Conservation (phyloP, 1,140 invertebrate species). For the Drosophila chauvacae region DNA sequence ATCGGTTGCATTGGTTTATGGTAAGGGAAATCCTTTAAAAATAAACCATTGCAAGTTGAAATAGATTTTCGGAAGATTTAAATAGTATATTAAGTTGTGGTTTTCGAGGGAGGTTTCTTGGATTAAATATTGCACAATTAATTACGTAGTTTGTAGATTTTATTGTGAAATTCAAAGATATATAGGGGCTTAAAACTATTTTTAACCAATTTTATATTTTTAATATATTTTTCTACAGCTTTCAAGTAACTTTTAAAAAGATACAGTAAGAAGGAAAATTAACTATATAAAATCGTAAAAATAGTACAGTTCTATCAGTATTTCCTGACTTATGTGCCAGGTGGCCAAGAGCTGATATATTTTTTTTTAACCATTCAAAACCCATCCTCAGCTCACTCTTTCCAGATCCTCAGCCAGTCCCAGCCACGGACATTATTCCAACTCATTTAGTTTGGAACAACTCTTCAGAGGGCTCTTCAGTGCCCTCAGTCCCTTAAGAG, state of each 20-base stretch:
- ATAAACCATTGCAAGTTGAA: neutral
- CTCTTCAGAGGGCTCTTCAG: slow-evolving; percentile 22
- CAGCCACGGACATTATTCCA: slow-evolving; percentile 62
- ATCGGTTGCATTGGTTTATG: slow-evolving; percentile 4
- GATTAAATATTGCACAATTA: too few species aligned
- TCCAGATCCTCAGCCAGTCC: slow-evolving; percentile 1
- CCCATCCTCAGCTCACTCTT: slow-evolving; percentile 4
- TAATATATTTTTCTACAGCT: neutral
- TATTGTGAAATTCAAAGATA: neutral
- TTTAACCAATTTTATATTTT: neutral
- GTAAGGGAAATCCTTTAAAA: neutral
- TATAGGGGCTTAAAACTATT: neutral
- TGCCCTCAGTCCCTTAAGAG: slow-evolving; percentile 14
- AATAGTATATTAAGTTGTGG: neutral
- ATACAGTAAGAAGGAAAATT: neutral
- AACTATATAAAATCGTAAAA: too few species aligned
- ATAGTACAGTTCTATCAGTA: neutral
- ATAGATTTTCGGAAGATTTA: neutral
- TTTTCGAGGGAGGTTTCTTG: too few species aligned
- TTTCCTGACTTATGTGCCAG: slow-evolving; percentile 1
- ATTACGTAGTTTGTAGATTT: too few species aligned
- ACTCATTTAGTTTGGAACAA: slow-evolving; percentile 59
- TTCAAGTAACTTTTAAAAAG: neutral
- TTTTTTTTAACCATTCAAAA: neutral
- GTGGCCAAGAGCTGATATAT: neutral